Conservation (phyloP, 2,888 invertebrate species). For the Corbicula japonica region DNA sequence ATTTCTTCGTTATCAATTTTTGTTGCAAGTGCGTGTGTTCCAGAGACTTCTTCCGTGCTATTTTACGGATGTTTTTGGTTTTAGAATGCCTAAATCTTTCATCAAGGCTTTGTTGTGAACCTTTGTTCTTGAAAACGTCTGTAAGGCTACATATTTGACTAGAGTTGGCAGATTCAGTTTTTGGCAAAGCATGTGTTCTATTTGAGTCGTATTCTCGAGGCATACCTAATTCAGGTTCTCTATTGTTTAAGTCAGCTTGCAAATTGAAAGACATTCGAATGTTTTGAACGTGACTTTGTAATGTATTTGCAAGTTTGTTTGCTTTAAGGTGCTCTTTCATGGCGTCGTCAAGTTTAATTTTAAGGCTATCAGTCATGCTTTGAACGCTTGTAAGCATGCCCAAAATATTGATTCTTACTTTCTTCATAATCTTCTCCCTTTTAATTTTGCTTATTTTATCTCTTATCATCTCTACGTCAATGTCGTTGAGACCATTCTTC, state of each 20-base stretch:
- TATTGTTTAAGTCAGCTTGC: no score
- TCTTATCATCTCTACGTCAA: conserved; percentile 1
- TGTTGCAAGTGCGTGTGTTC: no score
- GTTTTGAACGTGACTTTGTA: neutral
- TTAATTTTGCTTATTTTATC: conserved; percentile 5
- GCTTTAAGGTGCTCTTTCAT: conserved; percentile 4
- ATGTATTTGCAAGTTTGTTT: neutral
- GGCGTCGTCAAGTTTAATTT: conserved; percentile 1
- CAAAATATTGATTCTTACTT: neutral
- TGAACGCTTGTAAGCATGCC: neutral
- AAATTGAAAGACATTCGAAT: neutral
- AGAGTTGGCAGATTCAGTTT: conserved; percentile 1
- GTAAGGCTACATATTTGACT: neutral
- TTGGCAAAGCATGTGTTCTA: neutral
- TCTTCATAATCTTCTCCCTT: conserved; percentile 3
- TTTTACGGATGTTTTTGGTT: conserved; percentile 6
- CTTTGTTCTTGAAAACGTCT: neutral
- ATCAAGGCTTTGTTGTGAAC: neutral
- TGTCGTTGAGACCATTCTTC: neutral
- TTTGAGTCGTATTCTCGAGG: neutral
- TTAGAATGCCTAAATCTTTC: neutral
- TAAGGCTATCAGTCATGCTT: neutral
- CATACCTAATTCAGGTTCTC: neutral
- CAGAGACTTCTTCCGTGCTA: conserved; percentile 13
- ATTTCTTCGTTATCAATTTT: neutral